Evolutionary conservation across 2,113 vertebrate species (phyloP).

Genomic region (Caretta caretta): DNA sequence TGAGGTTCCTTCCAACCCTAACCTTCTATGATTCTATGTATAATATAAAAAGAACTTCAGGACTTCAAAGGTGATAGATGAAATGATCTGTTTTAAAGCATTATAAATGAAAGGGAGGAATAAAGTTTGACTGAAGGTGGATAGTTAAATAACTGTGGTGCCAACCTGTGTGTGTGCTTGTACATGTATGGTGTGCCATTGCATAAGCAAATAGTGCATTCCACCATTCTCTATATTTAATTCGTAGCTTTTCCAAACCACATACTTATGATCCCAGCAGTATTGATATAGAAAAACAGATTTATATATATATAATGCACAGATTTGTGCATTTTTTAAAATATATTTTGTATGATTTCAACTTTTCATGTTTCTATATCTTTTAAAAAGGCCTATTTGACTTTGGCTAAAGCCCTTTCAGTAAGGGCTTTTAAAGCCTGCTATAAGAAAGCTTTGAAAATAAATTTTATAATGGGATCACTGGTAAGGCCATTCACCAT

Average conservation of each 20-base stretch:
- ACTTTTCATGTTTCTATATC: too few species aligned
- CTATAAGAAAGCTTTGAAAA: neutral
- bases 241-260: neutral
- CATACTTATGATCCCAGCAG: neutral
- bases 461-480: neutral
- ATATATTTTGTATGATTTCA: neutral
- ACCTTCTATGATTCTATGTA: too few species aligned
- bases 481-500: neutral
- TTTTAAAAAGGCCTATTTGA: neutral
- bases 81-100: neutral
- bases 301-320: too few species aligned
- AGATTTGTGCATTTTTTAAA: neutral
- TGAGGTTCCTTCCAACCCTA: too few species aligned
- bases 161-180: too few species aligned
- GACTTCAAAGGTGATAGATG: neutral
- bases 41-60: neutral
- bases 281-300: too few species aligned
- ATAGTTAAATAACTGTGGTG: neutral
- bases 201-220: neutral
- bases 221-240: neutral
- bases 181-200: neutral
- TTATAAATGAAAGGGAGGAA: neutral
- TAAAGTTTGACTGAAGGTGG: neutral
- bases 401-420: neutral
- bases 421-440: neutral